Base-by-base conservation (phyloP, 2,888 invertebrate genomes). In the Volucella inanis region DNA sequence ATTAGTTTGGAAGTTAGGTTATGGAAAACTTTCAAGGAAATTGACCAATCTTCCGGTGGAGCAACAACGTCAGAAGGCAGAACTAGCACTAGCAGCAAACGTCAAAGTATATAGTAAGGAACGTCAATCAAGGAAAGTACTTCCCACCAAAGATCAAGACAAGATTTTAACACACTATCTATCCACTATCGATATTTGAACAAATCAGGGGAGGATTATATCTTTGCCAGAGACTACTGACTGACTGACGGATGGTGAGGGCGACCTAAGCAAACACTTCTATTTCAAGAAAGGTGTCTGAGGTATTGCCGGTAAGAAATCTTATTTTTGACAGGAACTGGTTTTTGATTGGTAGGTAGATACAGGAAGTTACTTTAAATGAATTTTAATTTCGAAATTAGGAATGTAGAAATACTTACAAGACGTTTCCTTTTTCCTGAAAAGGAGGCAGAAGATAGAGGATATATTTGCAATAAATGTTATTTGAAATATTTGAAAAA, bases 91-190 rank as follows among this genome's bases (percentile, higher is more conserved):
- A 31, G 31, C 6, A 31, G 6, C 31, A 31, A 31, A 31, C 4
- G 31, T 31, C 31, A 31, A 6, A 31, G 31, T 31, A 31, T 31
- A 6, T 31, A 31, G 6, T 31, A 31, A 78, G 62, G 57, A 70
- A 74, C 57, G 83, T 68, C 83, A 78, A 83, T 83, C 78, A 83
- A 64, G 77, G 50, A 68, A 70, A 83, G 64, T 74, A 47, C 43
- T 68, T 70, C 55, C 68, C 61, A 68, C 61, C 59, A 38, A 31
- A 31, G 15, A 41, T 47, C 39, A 55, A 49, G 18, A 57, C 22
- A 61, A 14, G 41, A 49, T 57, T 75, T 18, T 57, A 65, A 65
- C 65, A 65, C 41, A 61, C 22, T 47, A 38, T 78, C 18, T 50
- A 57, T 55, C 57, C 45, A 50, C 54, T 15, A 38, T 45, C 22